Base-by-base conservation (phyloP, 2,113 vertebrate genomes). In the Salvelinus fontinalis region DNA sequence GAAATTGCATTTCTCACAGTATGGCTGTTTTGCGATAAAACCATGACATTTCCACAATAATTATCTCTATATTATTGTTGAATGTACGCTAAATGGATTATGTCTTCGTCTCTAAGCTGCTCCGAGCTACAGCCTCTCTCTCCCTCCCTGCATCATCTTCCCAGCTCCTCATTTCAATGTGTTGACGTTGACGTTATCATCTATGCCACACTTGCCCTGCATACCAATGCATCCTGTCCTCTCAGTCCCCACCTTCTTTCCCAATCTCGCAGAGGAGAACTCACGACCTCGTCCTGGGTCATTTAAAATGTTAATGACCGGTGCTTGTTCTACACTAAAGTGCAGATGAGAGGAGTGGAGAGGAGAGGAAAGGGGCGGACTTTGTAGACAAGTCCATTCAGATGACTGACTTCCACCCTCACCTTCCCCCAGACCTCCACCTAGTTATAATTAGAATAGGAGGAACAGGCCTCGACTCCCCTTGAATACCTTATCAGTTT, bases 71-170 rank as follows among this genome's bases (percentile, higher is more conserved):
- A 87, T 85, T 81, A 75, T 79, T 76, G 71, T 67, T 39, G 73
- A 87, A 83, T 79, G 83, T 83, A 84, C 81, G 81, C 81, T 85
- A 81, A 83, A 82, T 71, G 75, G 80, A 84, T 86, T 84, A 84
- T 71, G 67, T 69, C 22, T 79, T 82, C 64, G 57, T 73, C 81
- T 74, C 48, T 76, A 77, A 83, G 81, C 81, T 62, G 59, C 75
- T 73, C 74, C 73, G 49, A 78, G 67, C 76, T 44, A 29, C 60
- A 73, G 73, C 51, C 70, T 62, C 65, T 74, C 70, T 48, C 69
- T 39, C 34, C 0, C 69, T 8, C 73, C 71, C 71, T 79, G 39
- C 39, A 12, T 9, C 39, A 44, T 44, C 39, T 9, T 44, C 39
- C 39, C 39, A 11, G 39, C 39, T 11, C 11, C 68, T 79, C 79